Evolutionary conservation across 2,888 invertebrate genomes (phyloP), one percentile per base, ranked within the genome.

Genomic region (Heliconius erato): DNA sequence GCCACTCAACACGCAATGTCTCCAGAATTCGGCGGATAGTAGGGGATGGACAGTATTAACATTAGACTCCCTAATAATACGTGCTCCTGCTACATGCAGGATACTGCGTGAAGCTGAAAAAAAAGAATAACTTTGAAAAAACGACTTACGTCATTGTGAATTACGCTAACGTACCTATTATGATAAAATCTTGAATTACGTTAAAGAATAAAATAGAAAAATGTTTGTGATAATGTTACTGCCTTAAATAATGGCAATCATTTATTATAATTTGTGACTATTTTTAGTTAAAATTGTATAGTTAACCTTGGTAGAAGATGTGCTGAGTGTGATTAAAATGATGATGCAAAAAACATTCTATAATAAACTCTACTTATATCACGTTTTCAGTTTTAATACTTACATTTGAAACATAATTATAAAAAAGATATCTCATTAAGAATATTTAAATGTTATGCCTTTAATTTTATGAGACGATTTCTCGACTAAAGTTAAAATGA

Each of bases 231-330:
- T 72, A 72, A 72, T 44, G 72, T 44, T 7, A 72, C 7, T 9
- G 72, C 9, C 44, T 72, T 7, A 49, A 72, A 72, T 72, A 72
- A 72, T 72, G 44, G 16, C 16, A 26, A 72, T 44, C 72, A 44
- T 72, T 72, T 72, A 44, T 69, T 40, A 40, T 40, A 40, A 69
- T 69, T 40, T 23, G 40, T n/a, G 71, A 40, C 44, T 72, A 44
- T 72, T 72, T 26, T 44, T 26, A 44, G 26, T 49, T 19, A 72
- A 72, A 72, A 72, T 49, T 49, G 44, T 72, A 72, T 44, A 72
- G 26, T 72, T 72, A 44, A 72, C 72, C 72, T 72, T 44, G 72
- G 26, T 9, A 19, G 26, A 72, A 19, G 72, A 72, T 49, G 11
- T 69, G 26, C 72, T 26, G n/a, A 44, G 26, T 16, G 44, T 26